phyloP scores from a whole-genome alignment of 2,797 vertebrate genomes.

The Nothura maculosa region DNA sequence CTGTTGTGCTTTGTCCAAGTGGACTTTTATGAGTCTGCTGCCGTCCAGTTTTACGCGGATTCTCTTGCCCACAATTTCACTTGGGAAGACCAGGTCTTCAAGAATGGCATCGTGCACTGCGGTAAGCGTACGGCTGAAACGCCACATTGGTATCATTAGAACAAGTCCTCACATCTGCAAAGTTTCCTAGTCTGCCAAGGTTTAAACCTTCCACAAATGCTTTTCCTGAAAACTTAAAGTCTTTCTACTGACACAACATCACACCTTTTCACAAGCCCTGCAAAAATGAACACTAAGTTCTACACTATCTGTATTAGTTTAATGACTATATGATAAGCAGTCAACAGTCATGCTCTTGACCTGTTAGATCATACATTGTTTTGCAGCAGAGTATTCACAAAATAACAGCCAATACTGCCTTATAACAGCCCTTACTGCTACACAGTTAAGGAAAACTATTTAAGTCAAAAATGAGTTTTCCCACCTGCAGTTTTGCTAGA shows the following conservation, averaged over 20 bases:
- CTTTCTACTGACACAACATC: not conserved
- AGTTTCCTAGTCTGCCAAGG: not conserved
- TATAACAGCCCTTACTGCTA: not conserved
- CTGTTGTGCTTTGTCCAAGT: constrained; percentile 98
- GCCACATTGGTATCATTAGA: constrained; percentile 32
- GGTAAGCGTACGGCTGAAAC: constrained; percentile 92
- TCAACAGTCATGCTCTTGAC: not conserved
- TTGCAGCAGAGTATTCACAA: not conserved
- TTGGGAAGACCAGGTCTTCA: constrained; percentile 97
- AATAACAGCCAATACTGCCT: not conserved
- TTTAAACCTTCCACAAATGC: not conserved
- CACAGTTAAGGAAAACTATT: not conserved
- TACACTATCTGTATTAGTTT: not conserved
- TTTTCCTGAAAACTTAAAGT: not conserved
- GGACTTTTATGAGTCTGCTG: constrained; percentile 98
- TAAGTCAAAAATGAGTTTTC: not conserved
- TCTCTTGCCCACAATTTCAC: constrained; percentile 98
- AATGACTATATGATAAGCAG: not conserved
- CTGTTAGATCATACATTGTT: rapidly evolving
- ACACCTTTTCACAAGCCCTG: not conserved
- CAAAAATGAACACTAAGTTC: not conserved
- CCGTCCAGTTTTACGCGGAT: constrained; percentile 96
- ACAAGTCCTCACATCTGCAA: not conserved
- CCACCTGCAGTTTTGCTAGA: not conserved
- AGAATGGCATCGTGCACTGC: constrained; percentile 96